These are phyloP conservation scores for Cosmopolites sordidus DNA, from an alignment of 2,888 invertebrate species.

Conservation along the genomic window DNA sequence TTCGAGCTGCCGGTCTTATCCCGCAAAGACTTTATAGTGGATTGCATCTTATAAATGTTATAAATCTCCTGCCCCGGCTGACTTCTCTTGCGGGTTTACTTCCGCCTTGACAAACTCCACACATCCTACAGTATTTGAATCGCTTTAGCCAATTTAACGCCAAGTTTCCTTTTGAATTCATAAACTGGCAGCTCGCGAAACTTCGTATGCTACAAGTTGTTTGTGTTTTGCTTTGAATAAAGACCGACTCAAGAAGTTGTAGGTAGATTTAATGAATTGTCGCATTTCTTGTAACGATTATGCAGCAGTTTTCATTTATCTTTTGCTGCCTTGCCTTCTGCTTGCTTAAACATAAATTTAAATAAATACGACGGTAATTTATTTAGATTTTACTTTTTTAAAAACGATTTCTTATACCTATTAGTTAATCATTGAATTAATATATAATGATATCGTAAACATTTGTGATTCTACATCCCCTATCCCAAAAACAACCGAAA, in stretches of 20 bases:
- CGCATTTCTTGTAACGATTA: no score
- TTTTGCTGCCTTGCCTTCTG: no score
- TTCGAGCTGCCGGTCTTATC: slow-evolving; percentile 37
- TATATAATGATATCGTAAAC: no score
- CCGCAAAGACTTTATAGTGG: slow-evolving; percentile 47
- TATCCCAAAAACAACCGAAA: no score
- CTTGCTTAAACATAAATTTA: no score
- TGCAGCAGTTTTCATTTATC: no score
- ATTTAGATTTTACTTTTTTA: no score
- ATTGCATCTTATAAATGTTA: slow-evolving; percentile 48
- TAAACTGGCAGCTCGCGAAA: slow-evolving; percentile 22
- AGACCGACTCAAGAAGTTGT: slow-evolving; percentile 3
- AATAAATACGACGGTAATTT: no score
- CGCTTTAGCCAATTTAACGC: slow-evolving; percentile 44
- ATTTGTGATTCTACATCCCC: no score
- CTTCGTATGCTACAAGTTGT: slow-evolving; percentile 27
- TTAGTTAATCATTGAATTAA: no score
- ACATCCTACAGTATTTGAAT: slow-evolving; percentile 42
- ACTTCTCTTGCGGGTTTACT: slow-evolving; percentile 41
- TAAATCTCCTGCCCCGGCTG: slow-evolving; percentile 42
- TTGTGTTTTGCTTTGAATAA: slow-evolving; percentile 17
- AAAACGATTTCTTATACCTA: no score
- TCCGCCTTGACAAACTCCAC: slow-evolving; percentile 46
- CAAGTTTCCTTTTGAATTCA: slow-evolving; percentile 30
- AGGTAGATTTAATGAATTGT: slow-evolving; percentile 3